Conservation (phyloP, 2,888 invertebrate genomes). For the Eledona agricola region DNA sequence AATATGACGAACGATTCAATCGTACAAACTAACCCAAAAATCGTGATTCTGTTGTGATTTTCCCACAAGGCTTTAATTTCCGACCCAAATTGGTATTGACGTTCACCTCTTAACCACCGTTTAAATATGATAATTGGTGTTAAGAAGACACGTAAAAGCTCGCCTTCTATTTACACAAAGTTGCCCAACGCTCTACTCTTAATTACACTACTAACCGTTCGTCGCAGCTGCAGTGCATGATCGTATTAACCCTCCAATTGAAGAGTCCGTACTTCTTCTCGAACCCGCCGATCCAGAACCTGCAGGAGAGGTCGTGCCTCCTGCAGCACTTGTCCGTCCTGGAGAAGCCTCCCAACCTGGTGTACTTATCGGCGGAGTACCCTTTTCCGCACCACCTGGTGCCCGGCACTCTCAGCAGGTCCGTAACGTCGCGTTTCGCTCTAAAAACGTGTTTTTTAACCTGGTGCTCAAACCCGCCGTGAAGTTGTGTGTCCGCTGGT, state of each 20-base stretch:
- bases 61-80: too few relatives aligned
- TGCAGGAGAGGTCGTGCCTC: constrained; percentile 86
- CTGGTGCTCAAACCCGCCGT: too few relatives aligned
- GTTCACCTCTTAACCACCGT: constrained; percentile 26
- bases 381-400: constrained; percentile 96
- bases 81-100: too few relatives aligned
- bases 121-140: constrained; percentile 18
- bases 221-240: constrained; percentile 93
- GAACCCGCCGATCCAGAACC: constrained; percentile 84
- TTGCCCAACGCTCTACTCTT: not conserved
- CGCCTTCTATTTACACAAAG: too few relatives aligned
- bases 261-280: constrained; percentile 85
- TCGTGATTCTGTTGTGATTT: too few relatives aligned
- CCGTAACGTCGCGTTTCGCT: constrained; percentile 65
- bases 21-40: too few relatives aligned
- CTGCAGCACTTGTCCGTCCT: constrained; percentile 89
- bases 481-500: constrained; percentile 11
- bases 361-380: constrained; percentile 80
- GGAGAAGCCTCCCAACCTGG: constrained; percentile 84
- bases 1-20: too few relatives aligned
- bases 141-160: too few relatives aligned
- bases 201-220: constrained; percentile 73
- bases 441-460: constrained; percentile 18
- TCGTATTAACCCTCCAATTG: constrained; percentile 89
- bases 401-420: constrained; percentile 84